phyloP scores from a whole-genome alignment of 2,888 invertebrate genomes.

The Leptinotarsa juncta region DNA sequence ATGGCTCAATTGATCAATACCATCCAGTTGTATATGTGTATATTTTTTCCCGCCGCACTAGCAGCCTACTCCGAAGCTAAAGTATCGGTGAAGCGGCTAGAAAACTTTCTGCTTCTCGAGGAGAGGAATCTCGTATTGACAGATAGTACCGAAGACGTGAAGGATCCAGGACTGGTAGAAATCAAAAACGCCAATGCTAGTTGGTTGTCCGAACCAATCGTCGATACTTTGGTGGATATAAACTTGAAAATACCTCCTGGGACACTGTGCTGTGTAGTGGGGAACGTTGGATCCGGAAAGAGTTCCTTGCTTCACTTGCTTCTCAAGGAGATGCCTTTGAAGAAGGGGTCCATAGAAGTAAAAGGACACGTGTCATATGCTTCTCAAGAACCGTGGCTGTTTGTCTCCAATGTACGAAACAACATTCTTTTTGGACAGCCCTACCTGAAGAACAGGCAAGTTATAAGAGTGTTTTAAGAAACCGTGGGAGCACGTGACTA shows the following conservation, averaged over 20 bases:
- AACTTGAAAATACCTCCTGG: slow-evolving; percentile 68
- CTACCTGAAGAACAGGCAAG: slow-evolving; percentile 68
- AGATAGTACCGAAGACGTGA: background rate
- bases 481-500: too few relatives aligned
- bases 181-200: slow-evolving; percentile 50
- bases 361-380: slow-evolving; percentile 77
- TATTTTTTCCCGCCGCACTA: slow-evolving; percentile 54
- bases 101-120: slow-evolving; percentile 53
- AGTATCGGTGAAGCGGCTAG: slow-evolving; percentile 51
- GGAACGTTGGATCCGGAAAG: slow-evolving; percentile 79
- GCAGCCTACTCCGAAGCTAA: slow-evolving; percentile 55
- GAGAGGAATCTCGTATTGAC: slow-evolving; percentile 43
- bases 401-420: slow-evolving; percentile 77
- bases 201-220: slow-evolving; percentile 56
- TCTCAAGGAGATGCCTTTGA: slow-evolving; percentile 76
- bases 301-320: slow-evolving; percentile 76
- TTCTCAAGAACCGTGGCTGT: slow-evolving; percentile 86
- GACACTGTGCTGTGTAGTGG: slow-evolving; percentile 67
- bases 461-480: background rate
- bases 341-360: slow-evolving; percentile 72
- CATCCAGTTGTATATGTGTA: slow-evolving; percentile 66
- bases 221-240: slow-evolving; percentile 66
- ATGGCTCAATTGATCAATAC: slow-evolving; percentile 83
- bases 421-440: slow-evolving; percentile 84
- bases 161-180: slow-evolving; percentile 46